These are phyloP conservation scores for Pristionchus pacificus DNA, from an alignment of 1,140 invertebrate species.

Conservation along the genomic window DNA sequence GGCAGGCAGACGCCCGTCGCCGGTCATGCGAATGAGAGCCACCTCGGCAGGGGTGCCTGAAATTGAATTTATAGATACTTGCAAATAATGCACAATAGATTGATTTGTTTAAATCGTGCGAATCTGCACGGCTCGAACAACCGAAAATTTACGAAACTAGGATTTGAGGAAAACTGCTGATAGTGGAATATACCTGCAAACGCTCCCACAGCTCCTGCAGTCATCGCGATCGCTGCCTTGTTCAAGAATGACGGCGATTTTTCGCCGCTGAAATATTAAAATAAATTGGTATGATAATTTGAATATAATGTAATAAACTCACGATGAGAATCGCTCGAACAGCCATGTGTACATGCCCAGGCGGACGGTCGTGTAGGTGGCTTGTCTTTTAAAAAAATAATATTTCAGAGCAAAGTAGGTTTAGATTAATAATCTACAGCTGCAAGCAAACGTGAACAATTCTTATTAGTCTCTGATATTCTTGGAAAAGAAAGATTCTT, in stretches of 20 bases:
- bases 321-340: conserved; percentile 73
- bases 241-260: conserved; percentile 64
- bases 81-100: too few species aligned
- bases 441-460: too few species aligned
- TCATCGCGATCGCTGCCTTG: conserved; percentile 69
- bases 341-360: conserved; percentile 89
- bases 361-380: conserved; percentile 92
- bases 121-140: background rate
- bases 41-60: conserved; percentile 88
- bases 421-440: too few species aligned
- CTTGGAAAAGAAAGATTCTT: too few species aligned
- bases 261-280: conserved; percentile 54
- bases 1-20: conserved; percentile 78
- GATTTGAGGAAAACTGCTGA: too few species aligned
- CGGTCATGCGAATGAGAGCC: conserved; percentile 88
- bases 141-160: too few species aligned
- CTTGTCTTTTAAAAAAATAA: too few species aligned
- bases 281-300: conserved; percentile 18
- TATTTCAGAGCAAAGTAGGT: too few species aligned
- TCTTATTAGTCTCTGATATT: too few species aligned
- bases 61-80: too few species aligned
- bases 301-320: conserved; percentile 19
- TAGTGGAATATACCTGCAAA: background rate
- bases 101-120: background rate
- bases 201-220: conserved; percentile 80